phyloP scores from a whole-genome alignment of 2,113 vertebrate genomes.

The Haemorhous mexicanus region DNA sequence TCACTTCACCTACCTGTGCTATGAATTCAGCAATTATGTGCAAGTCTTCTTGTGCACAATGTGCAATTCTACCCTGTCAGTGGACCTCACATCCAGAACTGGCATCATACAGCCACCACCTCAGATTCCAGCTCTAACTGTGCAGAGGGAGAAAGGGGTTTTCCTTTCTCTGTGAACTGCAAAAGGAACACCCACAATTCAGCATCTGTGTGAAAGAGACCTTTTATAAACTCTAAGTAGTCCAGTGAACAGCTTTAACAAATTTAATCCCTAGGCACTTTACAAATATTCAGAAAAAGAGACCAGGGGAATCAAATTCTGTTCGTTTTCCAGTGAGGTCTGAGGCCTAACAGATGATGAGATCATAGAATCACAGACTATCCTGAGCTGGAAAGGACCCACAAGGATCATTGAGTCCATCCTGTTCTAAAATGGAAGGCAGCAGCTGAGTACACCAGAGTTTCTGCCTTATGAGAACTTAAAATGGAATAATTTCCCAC shows the following conservation, averaged over 20 bases:
- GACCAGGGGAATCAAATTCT: not conserved
- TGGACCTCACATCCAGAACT: not conserved
- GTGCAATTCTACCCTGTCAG: not conserved
- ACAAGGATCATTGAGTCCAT: rapidly evolving
- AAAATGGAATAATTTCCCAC: rapidly evolving
- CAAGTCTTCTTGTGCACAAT: not conserved
- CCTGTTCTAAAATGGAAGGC: not conserved
- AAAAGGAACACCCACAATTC: not conserved
- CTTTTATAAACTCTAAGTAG: not conserved
- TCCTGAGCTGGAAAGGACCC: not conserved
- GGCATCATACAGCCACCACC: not conserved
- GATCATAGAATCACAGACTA: not conserved
- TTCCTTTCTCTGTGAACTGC: not conserved
- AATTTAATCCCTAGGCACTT: not conserved
- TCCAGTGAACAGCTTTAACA: not conserved
- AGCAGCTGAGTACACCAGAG: not conserved
- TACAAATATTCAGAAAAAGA: not conserved
- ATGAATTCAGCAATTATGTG: not conserved
- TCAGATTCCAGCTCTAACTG: not conserved
- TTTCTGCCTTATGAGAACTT: not conserved
- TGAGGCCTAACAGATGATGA: not conserved
- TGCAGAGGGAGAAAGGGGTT: not conserved
- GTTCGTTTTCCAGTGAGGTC: not conserved
- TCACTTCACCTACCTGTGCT: not conserved
- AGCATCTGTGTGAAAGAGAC: not conserved